Evolutionary conservation across 2,888 invertebrate species (phyloP).

Genomic region (Merodon equestris): DNA sequence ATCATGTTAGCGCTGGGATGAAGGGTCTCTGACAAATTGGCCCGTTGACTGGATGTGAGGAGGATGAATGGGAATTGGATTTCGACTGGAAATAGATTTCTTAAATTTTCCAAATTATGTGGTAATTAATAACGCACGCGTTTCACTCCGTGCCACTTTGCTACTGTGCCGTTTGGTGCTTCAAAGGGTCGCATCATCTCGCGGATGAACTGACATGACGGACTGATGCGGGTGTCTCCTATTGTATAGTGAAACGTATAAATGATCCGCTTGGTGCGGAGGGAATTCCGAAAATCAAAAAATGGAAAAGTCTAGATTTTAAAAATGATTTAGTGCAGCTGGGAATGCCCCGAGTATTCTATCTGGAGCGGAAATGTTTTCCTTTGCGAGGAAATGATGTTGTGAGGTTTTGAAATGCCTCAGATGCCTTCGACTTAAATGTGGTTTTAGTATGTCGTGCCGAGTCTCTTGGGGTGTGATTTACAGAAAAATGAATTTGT

Average conservation of each 20-base stretch:
- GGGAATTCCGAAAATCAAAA: conserved; percentile 18
- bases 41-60: conserved; percentile 48
- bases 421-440: conserved; percentile 13
- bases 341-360: conserved; percentile 39
- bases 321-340: conserved; percentile 60
- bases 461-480: too few relatives aligned
- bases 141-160: conserved; percentile 2
- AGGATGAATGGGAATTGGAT: conserved; percentile 43
- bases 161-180: conserved; percentile 3
- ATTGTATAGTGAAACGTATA: conserved; percentile 17
- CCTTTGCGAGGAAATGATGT: conserved; percentile 15
- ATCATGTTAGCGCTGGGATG: conserved; percentile 1
- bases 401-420: conserved; percentile 21
- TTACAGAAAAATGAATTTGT: too few relatives aligned
- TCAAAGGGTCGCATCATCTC: conserved; percentile 54
- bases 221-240: conserved; percentile 41
- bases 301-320: conserved; percentile 31
- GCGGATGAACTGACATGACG: conserved; percentile 19
- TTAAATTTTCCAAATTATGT: conserved; percentile 54
- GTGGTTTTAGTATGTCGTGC: neutral
- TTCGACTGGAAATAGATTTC: conserved; percentile 35
- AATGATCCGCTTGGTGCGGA: conserved; percentile 32
- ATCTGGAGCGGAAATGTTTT: conserved; percentile 41
- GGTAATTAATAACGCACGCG: conserved; percentile 65
- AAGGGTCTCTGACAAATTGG: conserved; percentile 46